Conservation (phyloP, 2,888 invertebrate genomes). For the Carcina quercana region DNA sequence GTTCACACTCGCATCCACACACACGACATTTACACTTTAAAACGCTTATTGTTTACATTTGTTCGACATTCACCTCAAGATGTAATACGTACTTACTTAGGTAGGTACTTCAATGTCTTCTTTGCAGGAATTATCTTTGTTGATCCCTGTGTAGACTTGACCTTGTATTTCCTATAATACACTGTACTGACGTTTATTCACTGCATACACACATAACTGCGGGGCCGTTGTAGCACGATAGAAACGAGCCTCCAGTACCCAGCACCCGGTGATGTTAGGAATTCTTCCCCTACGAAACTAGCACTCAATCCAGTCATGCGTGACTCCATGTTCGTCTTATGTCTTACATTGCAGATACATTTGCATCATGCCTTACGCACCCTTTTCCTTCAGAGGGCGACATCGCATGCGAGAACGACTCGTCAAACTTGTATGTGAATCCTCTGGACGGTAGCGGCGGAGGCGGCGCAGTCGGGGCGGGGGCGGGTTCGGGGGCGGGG, state of each 20-base stretch:
- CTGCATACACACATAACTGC: too few species aligned
- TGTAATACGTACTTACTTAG: too few species aligned
- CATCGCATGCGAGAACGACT: slow-evolving; percentile 80
- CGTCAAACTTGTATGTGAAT: slow-evolving; percentile 92
- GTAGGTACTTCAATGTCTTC: too few species aligned
- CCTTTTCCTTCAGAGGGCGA: slow-evolving; percentile 92
- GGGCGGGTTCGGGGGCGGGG: slow-evolving; percentile 22
- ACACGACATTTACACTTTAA: too few species aligned
- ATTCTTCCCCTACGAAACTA: slow-evolving; percentile 4
- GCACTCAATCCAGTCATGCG: slow-evolving; percentile 23
- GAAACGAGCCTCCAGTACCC: too few species aligned
- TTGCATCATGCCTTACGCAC: slow-evolving; percentile 97
- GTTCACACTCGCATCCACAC: not conserved
- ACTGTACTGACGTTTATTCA: not conserved
- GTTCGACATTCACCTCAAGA: slow-evolving; percentile 3
- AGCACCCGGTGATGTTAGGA: too few species aligned
- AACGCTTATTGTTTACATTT: slow-evolving; percentile 16
- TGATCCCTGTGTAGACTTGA: slow-evolving; percentile 7
- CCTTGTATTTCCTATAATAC: slow-evolving; percentile 1
- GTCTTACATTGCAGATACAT: slow-evolving; percentile 90
- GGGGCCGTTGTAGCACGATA: too few species aligned
- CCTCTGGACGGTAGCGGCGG: slow-evolving; percentile 83
- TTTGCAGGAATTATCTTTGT: too few species aligned
- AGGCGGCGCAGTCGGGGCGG: slow-evolving; percentile 39
- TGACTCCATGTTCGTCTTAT: slow-evolving; percentile 65